Conservation (phyloP, 2,113 vertebrate species). For the Pachyramphus minor region DNA sequence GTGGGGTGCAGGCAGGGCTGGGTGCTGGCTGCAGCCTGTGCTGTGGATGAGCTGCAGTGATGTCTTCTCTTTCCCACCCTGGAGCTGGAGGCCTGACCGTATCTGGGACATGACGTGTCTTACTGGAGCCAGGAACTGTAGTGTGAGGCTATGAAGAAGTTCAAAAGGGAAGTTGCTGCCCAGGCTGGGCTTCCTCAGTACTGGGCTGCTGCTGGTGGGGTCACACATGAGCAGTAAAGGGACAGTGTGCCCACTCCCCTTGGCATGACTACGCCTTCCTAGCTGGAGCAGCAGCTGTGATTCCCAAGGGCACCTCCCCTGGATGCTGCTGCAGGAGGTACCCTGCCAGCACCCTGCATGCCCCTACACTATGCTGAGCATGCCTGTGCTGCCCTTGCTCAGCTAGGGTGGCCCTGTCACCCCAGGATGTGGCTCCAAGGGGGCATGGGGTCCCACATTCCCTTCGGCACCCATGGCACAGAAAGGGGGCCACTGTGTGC, state of each 20-base stretch:
- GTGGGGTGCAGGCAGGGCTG: neutral
- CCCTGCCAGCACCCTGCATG: accelerated
- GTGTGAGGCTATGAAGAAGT: no score
- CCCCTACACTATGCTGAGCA: neutral
- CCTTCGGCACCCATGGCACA: accelerated
- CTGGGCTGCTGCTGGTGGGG: neutral
- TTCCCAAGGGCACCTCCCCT: neutral
- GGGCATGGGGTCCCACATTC: accelerated
- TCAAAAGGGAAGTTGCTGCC: neutral
- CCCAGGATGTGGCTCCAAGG: neutral
- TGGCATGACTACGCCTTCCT: neutral
- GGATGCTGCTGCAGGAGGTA: neutral
- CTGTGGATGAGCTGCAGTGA: neutral
- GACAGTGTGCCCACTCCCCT: no score
- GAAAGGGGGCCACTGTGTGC: accelerated
- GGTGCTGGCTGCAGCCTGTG: neutral
- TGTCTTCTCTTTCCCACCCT: accelerated
- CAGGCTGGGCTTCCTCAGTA: neutral
- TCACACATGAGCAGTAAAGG: neutral
- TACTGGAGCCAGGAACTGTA: accelerated
- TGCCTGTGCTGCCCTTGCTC: neutral
- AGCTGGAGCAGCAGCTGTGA: neutral
- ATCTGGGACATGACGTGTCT: neutral
- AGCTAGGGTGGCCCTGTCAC: neutral
- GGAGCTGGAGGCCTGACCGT: neutral